Conservation (phyloP, 2,888 invertebrate genomes). For the Rhogogaster chlorosoma region DNA sequence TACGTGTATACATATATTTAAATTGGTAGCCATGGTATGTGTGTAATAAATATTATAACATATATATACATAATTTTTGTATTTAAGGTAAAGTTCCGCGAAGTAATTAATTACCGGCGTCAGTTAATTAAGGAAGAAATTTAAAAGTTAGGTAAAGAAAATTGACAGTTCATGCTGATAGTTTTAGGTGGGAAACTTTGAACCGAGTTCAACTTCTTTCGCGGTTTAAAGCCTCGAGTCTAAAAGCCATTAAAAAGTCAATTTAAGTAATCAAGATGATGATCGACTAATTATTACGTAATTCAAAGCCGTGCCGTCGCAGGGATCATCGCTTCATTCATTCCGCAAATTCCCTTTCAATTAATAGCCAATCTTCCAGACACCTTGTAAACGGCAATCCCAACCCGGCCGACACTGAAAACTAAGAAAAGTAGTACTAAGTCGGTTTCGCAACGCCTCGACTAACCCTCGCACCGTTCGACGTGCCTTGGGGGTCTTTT, state of each 20-base stretch:
- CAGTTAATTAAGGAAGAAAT: not conserved
- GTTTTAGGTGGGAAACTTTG: not conserved
- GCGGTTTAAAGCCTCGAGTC: not conserved
- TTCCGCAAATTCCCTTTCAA: not conserved
- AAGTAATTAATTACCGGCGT: not conserved
- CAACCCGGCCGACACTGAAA: not conserved
- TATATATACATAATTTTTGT: too few relatives aligned
- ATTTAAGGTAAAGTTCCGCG: not conserved
- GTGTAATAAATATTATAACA: too few relatives aligned
- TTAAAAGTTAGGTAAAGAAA: not conserved
- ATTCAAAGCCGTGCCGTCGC: not conserved
- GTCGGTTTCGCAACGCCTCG: slow-evolving; percentile 16
- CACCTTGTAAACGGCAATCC: not conserved
- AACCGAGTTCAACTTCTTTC: not conserved
- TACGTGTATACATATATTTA: too few relatives aligned
- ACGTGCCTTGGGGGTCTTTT: slow-evolving; percentile 7
- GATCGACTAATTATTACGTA: slow-evolving; percentile 23
- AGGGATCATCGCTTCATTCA: not conserved
- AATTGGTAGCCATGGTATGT: too few relatives aligned
- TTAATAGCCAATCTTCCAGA: slow-evolving; percentile 14
- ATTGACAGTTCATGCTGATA: not conserved
- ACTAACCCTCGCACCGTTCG: slow-evolving; percentile 22
- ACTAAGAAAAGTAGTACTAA: not conserved
- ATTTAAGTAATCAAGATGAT: slow-evolving; percentile 31
- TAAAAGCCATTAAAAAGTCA: slow-evolving; percentile 30